Conservation (phyloP, 1,140 invertebrate genomes). For the Trigoniulus corallinus region DNA sequence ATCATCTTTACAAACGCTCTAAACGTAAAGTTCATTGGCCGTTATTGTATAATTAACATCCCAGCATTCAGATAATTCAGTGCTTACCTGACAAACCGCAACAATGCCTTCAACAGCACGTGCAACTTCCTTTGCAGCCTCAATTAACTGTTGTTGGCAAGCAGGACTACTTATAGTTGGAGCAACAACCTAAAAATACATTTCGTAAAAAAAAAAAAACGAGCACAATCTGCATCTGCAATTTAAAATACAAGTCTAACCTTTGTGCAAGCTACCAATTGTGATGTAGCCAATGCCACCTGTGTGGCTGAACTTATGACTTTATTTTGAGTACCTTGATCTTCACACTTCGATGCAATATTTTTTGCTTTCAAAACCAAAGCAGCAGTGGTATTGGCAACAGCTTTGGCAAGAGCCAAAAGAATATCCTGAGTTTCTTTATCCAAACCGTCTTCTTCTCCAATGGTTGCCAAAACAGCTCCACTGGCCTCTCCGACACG, state of each 20-base stretch:
- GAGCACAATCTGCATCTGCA: conserved; percentile 1
- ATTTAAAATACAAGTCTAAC: no score
- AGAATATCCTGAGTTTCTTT: conserved; percentile 50
- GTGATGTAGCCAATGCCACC: conserved; percentile 91
- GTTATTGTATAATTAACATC: background rate
- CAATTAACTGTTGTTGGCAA: conserved; percentile 85
- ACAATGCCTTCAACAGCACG: conserved; percentile 82
- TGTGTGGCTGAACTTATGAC: conserved; percentile 91
- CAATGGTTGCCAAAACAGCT: conserved; percentile 81
- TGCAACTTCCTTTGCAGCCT: conserved; percentile 81
- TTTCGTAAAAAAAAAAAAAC: background rate
- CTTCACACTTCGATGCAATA: conserved; percentile 66
- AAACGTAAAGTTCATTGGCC: background rate
- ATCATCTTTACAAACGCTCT: conserved; percentile 36
- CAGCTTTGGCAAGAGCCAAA: conserved; percentile 76
- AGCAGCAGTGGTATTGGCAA: conserved; percentile 90
- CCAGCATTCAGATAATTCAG: no score
- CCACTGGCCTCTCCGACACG: conserved; percentile 91
- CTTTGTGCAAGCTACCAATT: conserved; percentile 93
- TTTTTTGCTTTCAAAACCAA: conserved; percentile 88
- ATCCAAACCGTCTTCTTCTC: conserved; percentile 63
- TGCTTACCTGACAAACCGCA: conserved; percentile 51
- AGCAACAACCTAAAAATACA: no score
- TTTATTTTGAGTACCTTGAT: conserved; percentile 45
- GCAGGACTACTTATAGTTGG: conserved; percentile 67